Percentiles rank a stretch among this genome's conserved stretches.
Conservation (phyloP, 37 sponge, comb jelly and placozoan genomes). For the Beroe forskalii region DNA sequence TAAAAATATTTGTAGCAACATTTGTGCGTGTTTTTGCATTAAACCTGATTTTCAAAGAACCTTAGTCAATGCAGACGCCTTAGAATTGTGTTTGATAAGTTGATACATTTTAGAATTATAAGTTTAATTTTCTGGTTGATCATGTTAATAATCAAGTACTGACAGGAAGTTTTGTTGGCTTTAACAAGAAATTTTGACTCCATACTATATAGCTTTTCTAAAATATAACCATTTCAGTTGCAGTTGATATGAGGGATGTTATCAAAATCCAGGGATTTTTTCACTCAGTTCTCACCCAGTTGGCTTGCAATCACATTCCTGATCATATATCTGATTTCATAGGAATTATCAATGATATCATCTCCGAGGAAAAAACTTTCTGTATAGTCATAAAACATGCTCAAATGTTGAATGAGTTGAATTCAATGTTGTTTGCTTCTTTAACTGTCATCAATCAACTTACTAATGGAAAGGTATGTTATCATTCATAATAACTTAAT, state of each 20-base stretch:
- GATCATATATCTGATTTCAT: conserved; percentile 28
- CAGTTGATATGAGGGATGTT: conserved; percentile 39
- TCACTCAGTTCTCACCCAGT: conserved; percentile 7
- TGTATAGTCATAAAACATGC: conserved; percentile 1
- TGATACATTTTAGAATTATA: too few species aligned
- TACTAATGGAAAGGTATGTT: neutral
- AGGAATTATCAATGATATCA: neutral
- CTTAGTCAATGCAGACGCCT: too few species aligned
- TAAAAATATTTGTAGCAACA: too few species aligned
- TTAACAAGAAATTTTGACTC: neutral
- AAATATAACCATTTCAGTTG: conserved; percentile 28
- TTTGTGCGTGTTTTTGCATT: too few species aligned
- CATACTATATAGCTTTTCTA: too few species aligned
- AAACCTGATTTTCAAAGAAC: too few species aligned
- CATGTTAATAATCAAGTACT: too few species aligned
- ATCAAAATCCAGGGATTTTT: conserved; percentile 16
- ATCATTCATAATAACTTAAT: too few species aligned
- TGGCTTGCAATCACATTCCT: neutral
- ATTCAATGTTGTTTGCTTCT: conserved; percentile 1
- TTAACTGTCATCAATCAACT: conserved; percentile 4
- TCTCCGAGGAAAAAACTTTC: neutral
- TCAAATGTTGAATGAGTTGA: conserved; percentile 10
- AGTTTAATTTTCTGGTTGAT: too few species aligned
- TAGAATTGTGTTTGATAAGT: too few species aligned
- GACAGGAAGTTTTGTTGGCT: too few species aligned